Evolutionary conservation across 2,888 invertebrate genomes (phyloP), one percentile per base, ranked within the genome.

Genomic region (Erebia aethiops): DNA sequence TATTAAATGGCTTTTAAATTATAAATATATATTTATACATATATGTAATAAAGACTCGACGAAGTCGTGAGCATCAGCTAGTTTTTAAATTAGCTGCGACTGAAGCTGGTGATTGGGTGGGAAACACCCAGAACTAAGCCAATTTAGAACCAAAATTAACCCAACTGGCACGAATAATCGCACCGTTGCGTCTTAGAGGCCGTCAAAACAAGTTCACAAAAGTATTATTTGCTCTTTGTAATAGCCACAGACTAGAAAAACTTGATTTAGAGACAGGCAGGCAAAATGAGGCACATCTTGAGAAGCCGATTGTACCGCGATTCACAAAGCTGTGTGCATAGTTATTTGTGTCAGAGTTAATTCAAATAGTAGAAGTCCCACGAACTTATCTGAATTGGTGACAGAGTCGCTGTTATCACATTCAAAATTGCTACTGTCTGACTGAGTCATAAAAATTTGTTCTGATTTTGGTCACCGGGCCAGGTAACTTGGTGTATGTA

Each of bases 131-230:
- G 18, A 61, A 8, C 61, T 61, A 13, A 46, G 16, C 43, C 61
- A 61, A 61, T 61, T 61, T 18, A 16, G 11, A 16, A 49, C 46
- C 62, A 62, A 62, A 46, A 62, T 26, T 46, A 62, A 62, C 46
- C 62, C 62, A 46, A 49, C 46, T 49, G 62, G 62, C 62, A 62
- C 62, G 49, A 62, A 46, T 13, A 61, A 61, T 61, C 41, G 61
- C 18, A 41, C 61, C 54, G 54, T 61, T 43, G 57, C 62, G 13
- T 49, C 62, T 46, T 14, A 62, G 46, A 46, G 62, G 46, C 62
- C 62, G 7, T 62, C 62, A 62, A 46, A 62, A 49, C 21, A 62
- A 62, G 62, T 62, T 21, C 62, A 49, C 62, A 49, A 46, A 62
- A 49, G 49, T 62, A 62, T 62, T 62, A 62, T 62, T 62, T 62